Percentiles rank a stretch among this genome's conserved stretches.
These are phyloP conservation scores for Pocillopora verrucosa DNA, from an alignment of 64 coral and sea anemone genomes.

Conservation along the genomic window DNA sequence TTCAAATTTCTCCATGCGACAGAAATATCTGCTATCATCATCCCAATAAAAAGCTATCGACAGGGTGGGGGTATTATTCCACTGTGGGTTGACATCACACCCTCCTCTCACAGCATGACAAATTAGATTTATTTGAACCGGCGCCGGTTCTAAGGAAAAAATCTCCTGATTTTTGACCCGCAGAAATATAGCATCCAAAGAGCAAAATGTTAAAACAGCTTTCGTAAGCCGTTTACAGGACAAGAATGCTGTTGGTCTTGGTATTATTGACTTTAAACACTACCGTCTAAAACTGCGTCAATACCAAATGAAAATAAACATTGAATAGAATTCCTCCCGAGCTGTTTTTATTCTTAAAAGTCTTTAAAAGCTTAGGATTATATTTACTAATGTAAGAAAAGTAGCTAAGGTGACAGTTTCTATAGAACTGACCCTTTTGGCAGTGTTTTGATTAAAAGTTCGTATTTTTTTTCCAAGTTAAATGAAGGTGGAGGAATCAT, in stretches of 20 bases:
- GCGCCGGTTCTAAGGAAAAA: neutral
- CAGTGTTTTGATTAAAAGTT: neutral
- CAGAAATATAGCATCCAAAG: too few relatives aligned
- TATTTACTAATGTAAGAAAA: slow-evolving; percentile 6
- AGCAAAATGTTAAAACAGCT: neutral
- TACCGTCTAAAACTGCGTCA: neutral
- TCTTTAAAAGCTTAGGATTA: neutral
- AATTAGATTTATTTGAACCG: slow-evolving; percentile 2
- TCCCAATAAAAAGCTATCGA: neutral
- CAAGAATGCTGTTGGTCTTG: neutral
- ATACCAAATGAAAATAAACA: slow-evolving; percentile 18
- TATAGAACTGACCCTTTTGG: neutral
- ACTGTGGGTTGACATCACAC: neutral
- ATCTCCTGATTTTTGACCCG: neutral
- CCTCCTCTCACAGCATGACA: neutral
- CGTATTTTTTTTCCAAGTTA: neutral
- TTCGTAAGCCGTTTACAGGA: neutral
- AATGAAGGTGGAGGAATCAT: neutral
- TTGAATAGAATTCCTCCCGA: neutral
- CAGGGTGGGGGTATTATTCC: neutral
- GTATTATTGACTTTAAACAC: neutral
- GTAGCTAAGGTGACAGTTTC: too few relatives aligned
- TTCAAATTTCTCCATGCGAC: neutral
- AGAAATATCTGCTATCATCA: slow-evolving; percentile 3
- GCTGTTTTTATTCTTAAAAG: neutral